Evolutionary conservation across 1,140 invertebrate species (phyloP), one percentile per base, ranked within the genome.

Genomic region (Oppia nitens): DNA sequence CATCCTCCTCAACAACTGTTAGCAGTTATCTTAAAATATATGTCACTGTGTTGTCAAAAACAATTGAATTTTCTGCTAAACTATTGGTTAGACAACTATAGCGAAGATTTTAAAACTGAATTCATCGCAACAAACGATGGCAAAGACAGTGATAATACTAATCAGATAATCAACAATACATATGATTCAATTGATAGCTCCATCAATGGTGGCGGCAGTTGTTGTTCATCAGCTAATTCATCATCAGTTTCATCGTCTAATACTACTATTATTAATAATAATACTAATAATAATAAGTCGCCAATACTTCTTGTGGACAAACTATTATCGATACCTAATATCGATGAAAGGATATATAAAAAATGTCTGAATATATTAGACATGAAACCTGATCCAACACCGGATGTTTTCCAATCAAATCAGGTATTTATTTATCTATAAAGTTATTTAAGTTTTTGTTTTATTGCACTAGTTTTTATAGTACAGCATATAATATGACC

Each of bases 1-100:
- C 27, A 11, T 32, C 25, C 26, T 47, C 62, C 62, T 11, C 52
- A 28, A 25, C 53, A 63, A 48, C 27, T 63, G 14, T 57, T 63
- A 21, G 32, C 17, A 20, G 50, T 40, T 23, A 28, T 63, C 3
- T n/a, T 57, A 2, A 28, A 55, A 20, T 45, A 57, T 29, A 57
- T 27, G 21, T 55, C 45, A 20, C 12, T 27, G 25, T 17, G 21
- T 6, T 32, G 47, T 24, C 14, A 29, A 2, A 50, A 63, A 53
- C 62, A 63, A 55, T 62, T 61, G 21, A 55, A 54, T 21, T 63
- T 61, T 40, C 53, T 63, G 12, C 45, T 63, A 14, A 47, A 62
- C 23, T 63, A 63, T 51, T 63, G 62, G 62, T 14, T 63, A 3
- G 55, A 51, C 24, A 62, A 63, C 55, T 63, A 63, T 61, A 59